These are phyloP conservation scores for Dyspetes luteomarginatus DNA, from an alignment of 2,888 invertebrate genomes.

Conservation along the genomic window DNA sequence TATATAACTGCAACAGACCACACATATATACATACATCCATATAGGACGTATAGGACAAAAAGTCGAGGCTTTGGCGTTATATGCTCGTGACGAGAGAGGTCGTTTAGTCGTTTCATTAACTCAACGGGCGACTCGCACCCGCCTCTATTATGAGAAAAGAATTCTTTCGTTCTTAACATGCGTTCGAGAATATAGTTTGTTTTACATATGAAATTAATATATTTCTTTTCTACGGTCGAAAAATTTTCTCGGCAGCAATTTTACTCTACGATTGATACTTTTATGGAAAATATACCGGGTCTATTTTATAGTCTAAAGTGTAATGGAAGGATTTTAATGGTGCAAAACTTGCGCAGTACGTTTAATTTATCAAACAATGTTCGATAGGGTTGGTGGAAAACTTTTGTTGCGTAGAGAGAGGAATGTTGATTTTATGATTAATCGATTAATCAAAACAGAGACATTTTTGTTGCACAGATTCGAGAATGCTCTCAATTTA, in stretches of 20 bases:
- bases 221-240: not conserved
- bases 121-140: slow-evolving; percentile 54
- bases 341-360: too few relatives aligned
- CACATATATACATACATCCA: not conserved
- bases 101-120: slow-evolving; percentile 64
- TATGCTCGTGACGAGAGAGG: slow-evolving; percentile 50
- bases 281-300: too few relatives aligned
- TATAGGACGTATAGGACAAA: slow-evolving; percentile 15
- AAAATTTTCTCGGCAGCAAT: not conserved
- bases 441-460: too few relatives aligned
- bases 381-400: too few relatives aligned
- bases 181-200: not conserved
- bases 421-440: too few relatives aligned
- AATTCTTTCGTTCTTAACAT: slow-evolving; percentile 21
- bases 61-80: slow-evolving; percentile 45
- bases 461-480: too few relatives aligned
- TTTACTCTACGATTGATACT: not conserved
- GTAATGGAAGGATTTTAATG: too few relatives aligned
- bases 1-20: slow-evolving; percentile 57
- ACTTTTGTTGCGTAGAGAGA: too few relatives aligned
- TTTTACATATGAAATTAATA: slow-evolving; percentile 4
- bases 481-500: too few relatives aligned
- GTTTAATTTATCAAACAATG: too few relatives aligned
- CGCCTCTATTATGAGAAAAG: slow-evolving; percentile 20
- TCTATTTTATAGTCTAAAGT: too few relatives aligned